phyloP scores from a whole-genome alignment of 2,113 vertebrate genomes.

The Pteruthius melanotis region DNA sequence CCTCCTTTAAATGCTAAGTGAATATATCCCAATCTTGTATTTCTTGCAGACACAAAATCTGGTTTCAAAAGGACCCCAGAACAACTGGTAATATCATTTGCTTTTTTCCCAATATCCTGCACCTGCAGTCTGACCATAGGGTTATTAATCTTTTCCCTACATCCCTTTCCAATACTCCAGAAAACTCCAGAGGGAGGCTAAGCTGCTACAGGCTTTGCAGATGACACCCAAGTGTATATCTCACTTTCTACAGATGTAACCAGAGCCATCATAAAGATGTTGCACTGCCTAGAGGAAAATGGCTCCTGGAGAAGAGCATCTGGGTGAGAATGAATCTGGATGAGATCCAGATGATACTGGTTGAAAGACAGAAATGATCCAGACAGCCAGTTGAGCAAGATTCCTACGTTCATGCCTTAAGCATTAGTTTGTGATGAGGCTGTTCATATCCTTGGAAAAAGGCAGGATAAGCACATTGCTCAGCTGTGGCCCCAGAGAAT shows the following conservation, averaged over 20 bases:
- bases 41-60: background rate
- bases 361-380: slow-evolving; percentile 27
- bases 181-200: background rate
- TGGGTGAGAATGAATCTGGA: slow-evolving; percentile 30
- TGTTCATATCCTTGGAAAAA: background rate
- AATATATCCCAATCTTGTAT: background rate
- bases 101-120: background rate
- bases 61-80: background rate
- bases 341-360: background rate
- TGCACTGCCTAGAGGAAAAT: slow-evolving; percentile 23
- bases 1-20: background rate
- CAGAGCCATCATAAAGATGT: slow-evolving; percentile 15
- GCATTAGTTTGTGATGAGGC: background rate
- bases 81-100: background rate
- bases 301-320: slow-evolving; percentile 40
- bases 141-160: background rate
- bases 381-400: background rate
- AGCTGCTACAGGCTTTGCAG: slow-evolving; percentile 5
- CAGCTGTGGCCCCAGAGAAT: background rate
- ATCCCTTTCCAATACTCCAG: background rate
- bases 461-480: background rate
- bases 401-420: background rate
- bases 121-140: background rate
- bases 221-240: slow-evolving; percentile 35
- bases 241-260: slow-evolving; percentile 35